Evolutionary conservation across 2,797 vertebrate genomes (phyloP).

Genomic region (Sarcoramphus papa): DNA sequence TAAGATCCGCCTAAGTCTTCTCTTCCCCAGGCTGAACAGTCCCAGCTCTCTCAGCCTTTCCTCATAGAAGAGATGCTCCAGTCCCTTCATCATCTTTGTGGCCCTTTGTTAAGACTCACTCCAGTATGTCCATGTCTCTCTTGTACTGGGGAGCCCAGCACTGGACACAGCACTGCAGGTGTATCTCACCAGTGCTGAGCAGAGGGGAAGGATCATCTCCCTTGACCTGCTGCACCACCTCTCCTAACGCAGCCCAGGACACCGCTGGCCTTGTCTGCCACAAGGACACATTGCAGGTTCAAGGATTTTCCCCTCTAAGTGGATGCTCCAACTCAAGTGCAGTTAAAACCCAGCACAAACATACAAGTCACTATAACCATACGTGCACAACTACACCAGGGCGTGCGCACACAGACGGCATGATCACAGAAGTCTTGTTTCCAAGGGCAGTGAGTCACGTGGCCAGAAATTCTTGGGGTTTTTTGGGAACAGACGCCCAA

Average conservation of each 20-base stretch:
- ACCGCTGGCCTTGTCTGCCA: not conserved
- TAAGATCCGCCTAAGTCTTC: not conserved
- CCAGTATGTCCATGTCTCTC: not conserved
- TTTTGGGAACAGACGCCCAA: not conserved
- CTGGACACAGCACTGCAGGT: not conserved
- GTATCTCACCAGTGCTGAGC: not conserved
- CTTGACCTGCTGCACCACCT: not conserved
- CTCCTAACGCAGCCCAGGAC: not conserved
- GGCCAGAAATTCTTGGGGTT: not conserved
- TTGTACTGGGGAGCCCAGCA: not conserved
- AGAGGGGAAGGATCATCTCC: not conserved
- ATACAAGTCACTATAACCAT: not conserved
- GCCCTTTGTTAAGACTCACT: not conserved
- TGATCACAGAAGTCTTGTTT: not conserved
- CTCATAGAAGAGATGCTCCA: not conserved
- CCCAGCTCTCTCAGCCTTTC: not conserved
- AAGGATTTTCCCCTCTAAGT: not conserved
- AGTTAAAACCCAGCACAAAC: not conserved
- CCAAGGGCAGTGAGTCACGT: not conserved
- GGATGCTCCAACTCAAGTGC: not conserved
- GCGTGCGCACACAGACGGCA: not conserved
- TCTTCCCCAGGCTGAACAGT: not conserved
- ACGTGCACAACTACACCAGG: not conserved
- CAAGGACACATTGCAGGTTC: rapidly evolving
- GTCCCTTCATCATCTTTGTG: not conserved